phyloP scores from a whole-genome alignment of 2,797 vertebrate species.

The Spinibarbus caldwelli region DNA sequence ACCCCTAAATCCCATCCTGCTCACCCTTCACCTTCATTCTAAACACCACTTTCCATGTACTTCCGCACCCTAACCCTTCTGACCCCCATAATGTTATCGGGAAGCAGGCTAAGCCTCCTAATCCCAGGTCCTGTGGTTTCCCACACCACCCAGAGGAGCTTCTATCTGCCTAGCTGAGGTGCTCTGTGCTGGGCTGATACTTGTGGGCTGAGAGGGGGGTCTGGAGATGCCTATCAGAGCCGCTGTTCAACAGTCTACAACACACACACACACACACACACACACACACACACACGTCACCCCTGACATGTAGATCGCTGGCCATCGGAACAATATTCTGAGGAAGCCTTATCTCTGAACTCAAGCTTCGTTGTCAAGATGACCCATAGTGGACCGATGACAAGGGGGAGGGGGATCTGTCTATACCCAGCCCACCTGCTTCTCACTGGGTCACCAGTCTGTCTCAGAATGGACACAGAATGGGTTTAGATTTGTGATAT shows the following conservation, averaged over 20 bases:
- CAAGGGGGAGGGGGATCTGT: conserved; percentile 50
- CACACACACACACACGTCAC: conserved; percentile 53
- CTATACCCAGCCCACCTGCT: conserved; percentile 43
- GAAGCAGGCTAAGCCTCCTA: conserved; percentile 72
- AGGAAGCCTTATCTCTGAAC: conserved; percentile 76
- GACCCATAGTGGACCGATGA: conserved; percentile 73
- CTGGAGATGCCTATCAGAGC: conserved; percentile 60
- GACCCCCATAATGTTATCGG: conserved; percentile 75
- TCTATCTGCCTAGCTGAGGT: conserved; percentile 77
- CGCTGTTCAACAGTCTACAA: conserved; percentile 49
- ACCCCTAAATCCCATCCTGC: conserved; percentile 5
- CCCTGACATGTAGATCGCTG: conserved; percentile 65
- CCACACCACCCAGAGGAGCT: conserved; percentile 69
- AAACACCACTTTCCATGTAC: conserved; percentile 19
- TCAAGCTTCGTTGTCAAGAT: conserved; percentile 76
- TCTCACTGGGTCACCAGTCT: not conserved
- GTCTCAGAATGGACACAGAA: not conserved
- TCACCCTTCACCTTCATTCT: conserved; percentile 41
- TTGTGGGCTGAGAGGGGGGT: conserved; percentile 60
- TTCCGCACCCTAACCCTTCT: conserved; percentile 57
- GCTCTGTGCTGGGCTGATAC: conserved; percentile 80
- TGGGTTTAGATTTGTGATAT: not conserved
- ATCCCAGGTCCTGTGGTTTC: conserved; percentile 65
- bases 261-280: conserved; percentile 44
- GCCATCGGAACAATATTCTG: conserved; percentile 75